phyloP scores from a whole-genome alignment of 2,888 invertebrate genomes.

The Lithophane leautieri region DNA sequence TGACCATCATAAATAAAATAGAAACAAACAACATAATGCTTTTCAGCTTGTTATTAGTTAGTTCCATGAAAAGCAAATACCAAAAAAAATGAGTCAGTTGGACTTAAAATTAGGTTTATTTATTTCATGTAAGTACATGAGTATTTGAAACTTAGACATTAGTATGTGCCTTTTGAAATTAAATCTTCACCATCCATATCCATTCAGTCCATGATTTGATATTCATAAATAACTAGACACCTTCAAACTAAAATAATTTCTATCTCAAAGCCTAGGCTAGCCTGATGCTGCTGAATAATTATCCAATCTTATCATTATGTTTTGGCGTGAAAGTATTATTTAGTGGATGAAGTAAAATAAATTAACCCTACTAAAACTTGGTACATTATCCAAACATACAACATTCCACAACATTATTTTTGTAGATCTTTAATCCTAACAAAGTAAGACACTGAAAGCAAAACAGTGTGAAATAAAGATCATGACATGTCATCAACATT shows the following conservation, averaged over 20 bases:
- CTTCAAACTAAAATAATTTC: constrained; percentile 49
- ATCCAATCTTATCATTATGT: constrained; percentile 28
- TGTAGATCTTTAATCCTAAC: constrained; percentile 72
- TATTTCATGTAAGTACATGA: constrained; percentile 67
- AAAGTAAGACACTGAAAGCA: constrained; percentile 38
- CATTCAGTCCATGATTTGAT: constrained; percentile 79
- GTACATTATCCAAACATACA: constrained; percentile 70
- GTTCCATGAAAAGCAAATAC: constrained; percentile 65
- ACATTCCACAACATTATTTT: constrained; percentile 86
- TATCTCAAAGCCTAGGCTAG: constrained; percentile 40
- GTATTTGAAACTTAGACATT: constrained; percentile 73
- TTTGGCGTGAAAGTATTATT: constrained; percentile 53
- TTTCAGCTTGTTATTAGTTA: constrained; percentile 61
- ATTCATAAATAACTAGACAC: constrained; percentile 67
- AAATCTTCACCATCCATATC: constrained; percentile 83
- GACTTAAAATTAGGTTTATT: constrained; percentile 68
- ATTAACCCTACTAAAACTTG: constrained; percentile 67
- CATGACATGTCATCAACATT: constrained; percentile 51
- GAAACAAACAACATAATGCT: constrained; percentile 49
- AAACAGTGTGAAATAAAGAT: constrained; percentile 33
- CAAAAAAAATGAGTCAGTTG: constrained; percentile 71
- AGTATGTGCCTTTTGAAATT: constrained; percentile 85
- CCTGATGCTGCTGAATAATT: constrained; percentile 37
- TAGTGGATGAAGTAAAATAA: constrained; percentile 54
- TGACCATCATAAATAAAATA: constrained; percentile 18